Base-by-base conservation (phyloP, 2,797 vertebrate genomes). In the Pempheris klunzingeri region DNA sequence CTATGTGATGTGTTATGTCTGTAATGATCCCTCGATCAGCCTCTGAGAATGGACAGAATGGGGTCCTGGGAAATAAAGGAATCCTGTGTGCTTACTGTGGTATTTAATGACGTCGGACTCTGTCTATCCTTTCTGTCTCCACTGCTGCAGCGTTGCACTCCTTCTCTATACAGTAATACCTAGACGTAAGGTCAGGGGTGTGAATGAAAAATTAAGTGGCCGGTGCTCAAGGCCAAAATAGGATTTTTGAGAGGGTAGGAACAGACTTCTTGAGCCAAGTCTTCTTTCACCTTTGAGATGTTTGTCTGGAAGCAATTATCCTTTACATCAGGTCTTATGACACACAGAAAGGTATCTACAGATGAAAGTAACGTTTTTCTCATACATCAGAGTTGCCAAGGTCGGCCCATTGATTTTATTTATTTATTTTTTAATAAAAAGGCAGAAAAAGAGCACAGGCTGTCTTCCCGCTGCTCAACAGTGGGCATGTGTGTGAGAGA, bases 241-340 rank as follows among this genome's bases (percentile, higher is more conserved):
- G 82, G 84, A 85, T 72, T 82, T 87, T 52, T 57, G 58, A 79
- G 65, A 72, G 78, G 80, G 81, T 39, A 68, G 78, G 67, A 82
- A 81, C 34, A 58, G 44, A 49, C 18, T 80, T 77, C 36, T 75
- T 22, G 10, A 52, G 78, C 79, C 86, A 90, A 80, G 39, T 81
- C 82, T 84, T 84, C 86, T 77, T 83, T 88, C 72, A 85, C 76
- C 74, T 84, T 59, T 64, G 76, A 81, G 43, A 85, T 85, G 77
- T 82, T 87, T 88, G 75, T 78, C 91, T 92, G 91, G 91, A 91
- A 92, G 71, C 69, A 82, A 89, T 91, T 85, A 50, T 61, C 66
- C 67, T 87, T 90, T 88, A 85, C 80, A 84, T 90, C 77, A 85
- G 38, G 47, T 79, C 74, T 81, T 55, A 54, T 80, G 58, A 78